These are phyloP conservation scores for Ochotona curzoniae DNA, from an alignment of 2,113 vertebrate genomes.

Conservation along the genomic window DNA sequence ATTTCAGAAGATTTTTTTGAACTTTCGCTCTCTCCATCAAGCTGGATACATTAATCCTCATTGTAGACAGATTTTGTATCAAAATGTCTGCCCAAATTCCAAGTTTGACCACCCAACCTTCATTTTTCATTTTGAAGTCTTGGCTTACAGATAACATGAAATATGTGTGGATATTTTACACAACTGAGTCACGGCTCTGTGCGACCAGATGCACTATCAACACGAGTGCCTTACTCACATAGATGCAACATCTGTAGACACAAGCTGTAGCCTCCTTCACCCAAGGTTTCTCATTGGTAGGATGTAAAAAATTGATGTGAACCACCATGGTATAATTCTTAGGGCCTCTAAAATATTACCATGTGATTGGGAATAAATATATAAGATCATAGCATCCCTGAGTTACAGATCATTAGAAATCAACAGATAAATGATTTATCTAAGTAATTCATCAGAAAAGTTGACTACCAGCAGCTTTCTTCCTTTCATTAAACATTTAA, in stretches of 20 bases:
- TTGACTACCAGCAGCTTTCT: not conserved
- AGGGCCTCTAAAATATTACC: not conserved
- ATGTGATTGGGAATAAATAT: not conserved
- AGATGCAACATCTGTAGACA: not conserved
- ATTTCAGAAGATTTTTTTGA: not conserved
- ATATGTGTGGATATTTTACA: slow-evolving; percentile 65
- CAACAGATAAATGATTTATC: not conserved
- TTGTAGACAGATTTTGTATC: slow-evolving; percentile 49
- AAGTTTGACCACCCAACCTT: slow-evolving; percentile 56
- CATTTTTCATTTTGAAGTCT: slow-evolving; percentile 69
- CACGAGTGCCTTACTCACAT: slow-evolving; percentile 7
- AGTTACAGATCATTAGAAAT: not conserved
- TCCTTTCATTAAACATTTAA: not conserved
- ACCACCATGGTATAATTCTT: not conserved
- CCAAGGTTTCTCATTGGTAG: not conserved
- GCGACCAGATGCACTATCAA: slow-evolving; percentile 40
- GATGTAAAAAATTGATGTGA: not conserved
- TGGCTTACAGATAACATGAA: slow-evolving; percentile 69
- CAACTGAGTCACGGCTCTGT: slow-evolving; percentile 7
- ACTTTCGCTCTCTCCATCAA: not conserved
- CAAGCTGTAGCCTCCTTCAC: not conserved
- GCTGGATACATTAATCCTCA: slow-evolving; percentile 48
- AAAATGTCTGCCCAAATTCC: slow-evolving; percentile 45
- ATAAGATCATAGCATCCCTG: not conserved
- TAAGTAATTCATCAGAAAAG: not conserved